Evolutionary conservation across 2,888 invertebrate species (phyloP).

Genomic region (Ochlodes sylvanus): DNA sequence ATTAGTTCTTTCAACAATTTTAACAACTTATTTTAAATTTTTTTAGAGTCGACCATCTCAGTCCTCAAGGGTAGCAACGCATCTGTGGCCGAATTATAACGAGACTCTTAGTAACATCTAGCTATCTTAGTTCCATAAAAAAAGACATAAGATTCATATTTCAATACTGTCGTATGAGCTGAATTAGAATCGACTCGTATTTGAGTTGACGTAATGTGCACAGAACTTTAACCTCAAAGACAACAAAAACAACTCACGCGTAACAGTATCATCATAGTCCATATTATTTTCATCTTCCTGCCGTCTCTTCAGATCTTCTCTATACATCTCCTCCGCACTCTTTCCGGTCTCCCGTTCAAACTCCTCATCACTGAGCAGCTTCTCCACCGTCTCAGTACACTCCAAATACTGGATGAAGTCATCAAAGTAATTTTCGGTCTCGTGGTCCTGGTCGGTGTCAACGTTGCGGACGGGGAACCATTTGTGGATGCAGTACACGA

Average conservation of each 20-base stretch:
- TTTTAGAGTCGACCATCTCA: too few species aligned
- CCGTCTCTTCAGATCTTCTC: slow-evolving; percentile 70
- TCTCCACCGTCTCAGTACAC: slow-evolving; percentile 63
- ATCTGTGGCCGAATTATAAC: too few species aligned
- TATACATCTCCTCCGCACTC: slow-evolving; percentile 81
- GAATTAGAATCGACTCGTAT: too few species aligned
- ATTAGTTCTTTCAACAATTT: too few species aligned
- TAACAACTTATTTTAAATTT: too few species aligned
- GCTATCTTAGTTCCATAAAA: too few species aligned
- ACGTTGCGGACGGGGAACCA: slow-evolving; percentile 71
- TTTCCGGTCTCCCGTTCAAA: slow-evolving; percentile 60
- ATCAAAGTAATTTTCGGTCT: slow-evolving; percentile 47
- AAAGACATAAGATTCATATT: too few species aligned
- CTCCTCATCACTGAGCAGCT: slow-evolving; percentile 62
- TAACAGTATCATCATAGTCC: slow-evolving; percentile 68
- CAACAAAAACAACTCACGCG: slow-evolving; percentile 52
- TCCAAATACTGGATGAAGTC: slow-evolving; percentile 69
- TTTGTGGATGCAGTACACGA: slow-evolving; percentile 85
- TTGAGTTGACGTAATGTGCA: too few species aligned
- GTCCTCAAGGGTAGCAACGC: too few species aligned
- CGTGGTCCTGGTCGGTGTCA: neutral
- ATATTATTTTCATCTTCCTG: slow-evolving; percentile 61
- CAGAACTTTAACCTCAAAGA: too few species aligned
- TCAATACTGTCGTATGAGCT: too few species aligned
- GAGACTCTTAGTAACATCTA: too few species aligned